Percentiles rank a stretch among this genome's conserved stretches.
Evolutionary conservation across 1,140 invertebrate species (phyloP).

Genomic region (Ostrea edulis): DNA sequence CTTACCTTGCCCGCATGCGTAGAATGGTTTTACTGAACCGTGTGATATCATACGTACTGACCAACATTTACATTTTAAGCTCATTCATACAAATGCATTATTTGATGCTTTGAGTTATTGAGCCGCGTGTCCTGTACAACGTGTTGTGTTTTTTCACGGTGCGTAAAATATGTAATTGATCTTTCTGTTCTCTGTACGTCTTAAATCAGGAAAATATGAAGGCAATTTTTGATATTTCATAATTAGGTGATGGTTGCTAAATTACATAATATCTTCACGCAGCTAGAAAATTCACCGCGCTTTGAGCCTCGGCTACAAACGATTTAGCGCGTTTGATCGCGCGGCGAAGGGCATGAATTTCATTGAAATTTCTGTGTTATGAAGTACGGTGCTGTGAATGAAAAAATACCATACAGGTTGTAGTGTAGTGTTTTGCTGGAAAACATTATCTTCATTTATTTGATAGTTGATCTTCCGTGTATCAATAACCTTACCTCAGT

Average conservation of each 20-base stretch:
- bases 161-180: no score
- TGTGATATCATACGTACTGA: no score
- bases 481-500: not conserved
- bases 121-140: no score
- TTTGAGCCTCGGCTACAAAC: slow-evolving; percentile 19
- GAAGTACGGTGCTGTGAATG: slow-evolving; percentile 24
- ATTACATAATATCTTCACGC: slow-evolving; percentile 24
- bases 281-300: slow-evolving; percentile 10
- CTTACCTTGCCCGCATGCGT: no score
- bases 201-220: slow-evolving; percentile 7
- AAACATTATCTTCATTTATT: slow-evolving; percentile 3
- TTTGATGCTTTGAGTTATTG: no score
- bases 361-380: slow-evolving; percentile 29
- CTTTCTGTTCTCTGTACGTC: not conserved
- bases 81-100: no score
- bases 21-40: no score
- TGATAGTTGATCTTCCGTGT: not conserved
- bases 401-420: not conserved
- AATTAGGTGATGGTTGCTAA: not conserved
- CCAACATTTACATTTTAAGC: no score
- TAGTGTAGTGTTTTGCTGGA: slow-evolving; percentile 8
- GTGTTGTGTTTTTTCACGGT: no score
- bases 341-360: slow-evolving; percentile 17
- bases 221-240: slow-evolving; percentile 24
- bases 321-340: slow-evolving; percentile 5